Evolutionary conservation across 2,888 invertebrate genomes (phyloP).

Genomic region (Galerucella nymphaeae): DNA sequence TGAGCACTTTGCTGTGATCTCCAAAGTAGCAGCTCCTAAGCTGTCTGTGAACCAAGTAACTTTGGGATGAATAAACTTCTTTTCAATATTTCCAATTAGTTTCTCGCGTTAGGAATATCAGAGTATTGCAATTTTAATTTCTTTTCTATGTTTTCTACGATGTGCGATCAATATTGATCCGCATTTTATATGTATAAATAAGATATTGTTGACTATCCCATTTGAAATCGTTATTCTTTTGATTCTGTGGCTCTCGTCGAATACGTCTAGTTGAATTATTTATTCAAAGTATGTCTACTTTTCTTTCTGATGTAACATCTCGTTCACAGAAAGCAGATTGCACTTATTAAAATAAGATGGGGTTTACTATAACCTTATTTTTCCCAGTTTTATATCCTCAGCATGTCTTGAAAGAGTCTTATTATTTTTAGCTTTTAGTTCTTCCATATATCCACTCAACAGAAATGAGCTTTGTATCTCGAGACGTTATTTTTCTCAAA

Average conservation of each 20-base stretch:
- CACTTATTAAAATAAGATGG: constrained; percentile 35
- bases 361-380: constrained; percentile 42
- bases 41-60: no score
- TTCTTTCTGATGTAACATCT: constrained; percentile 30
- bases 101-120: no score
- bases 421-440: constrained; percentile 49
- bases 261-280: constrained; percentile 26
- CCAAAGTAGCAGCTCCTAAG: no score
- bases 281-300: constrained; percentile 31
- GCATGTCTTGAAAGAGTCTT: constrained; percentile 45
- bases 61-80: no score
- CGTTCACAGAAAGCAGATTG: constrained; percentile 34
- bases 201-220: no score
- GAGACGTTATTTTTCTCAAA: constrained; percentile 38
- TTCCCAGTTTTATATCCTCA: constrained; percentile 43
- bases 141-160: no score
- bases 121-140: no score
- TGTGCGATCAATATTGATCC: no score
- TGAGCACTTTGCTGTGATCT: no score
- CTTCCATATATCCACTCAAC: constrained; percentile 41
- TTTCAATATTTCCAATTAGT: no score
- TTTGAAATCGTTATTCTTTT: no score
- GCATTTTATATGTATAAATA: no score
- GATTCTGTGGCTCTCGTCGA: constrained; percentile 14
- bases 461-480: constrained; percentile 45